Conservation (phyloP, 2,888 invertebrate species). For the Leptinotarsa haldemani region DNA sequence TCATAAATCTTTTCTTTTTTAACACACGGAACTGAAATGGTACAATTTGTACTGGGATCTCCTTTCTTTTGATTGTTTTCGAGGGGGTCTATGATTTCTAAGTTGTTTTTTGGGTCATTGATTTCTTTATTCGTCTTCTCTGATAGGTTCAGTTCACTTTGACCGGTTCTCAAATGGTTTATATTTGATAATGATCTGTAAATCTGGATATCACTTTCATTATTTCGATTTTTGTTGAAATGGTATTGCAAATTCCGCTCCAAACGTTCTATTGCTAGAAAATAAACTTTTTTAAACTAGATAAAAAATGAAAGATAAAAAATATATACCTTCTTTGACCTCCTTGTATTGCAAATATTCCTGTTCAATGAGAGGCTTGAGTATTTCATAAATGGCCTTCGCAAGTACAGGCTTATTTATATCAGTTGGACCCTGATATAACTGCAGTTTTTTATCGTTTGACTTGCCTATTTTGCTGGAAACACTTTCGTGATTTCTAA, state of each 20-base stretch:
- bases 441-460: background rate
- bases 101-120: slow-evolving; percentile 19
- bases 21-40: slow-evolving; percentile 23
- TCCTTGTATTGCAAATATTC: slow-evolving; percentile 48
- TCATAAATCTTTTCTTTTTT: slow-evolving; percentile 22
- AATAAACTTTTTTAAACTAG: slow-evolving; percentile 1
- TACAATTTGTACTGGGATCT: slow-evolving; percentile 17
- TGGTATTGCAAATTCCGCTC: slow-evolving; percentile 42
- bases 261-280: slow-evolving; percentile 48
- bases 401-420: slow-evolving; percentile 39
- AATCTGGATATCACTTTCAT: background rate
- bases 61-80: slow-evolving; percentile 20
- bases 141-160: slow-evolving; percentile 1
- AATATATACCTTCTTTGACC: slow-evolving; percentile 45
- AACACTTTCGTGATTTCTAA: background rate
- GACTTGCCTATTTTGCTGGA: background rate
- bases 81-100: slow-evolving; percentile 31
- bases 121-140: slow-evolving; percentile 2
- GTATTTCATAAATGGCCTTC: slow-evolving; percentile 37
- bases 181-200: slow-evolving; percentile 10
- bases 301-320: background rate
- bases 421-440: background rate
- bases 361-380: slow-evolving; percentile 48
- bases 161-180: slow-evolving; percentile 1
- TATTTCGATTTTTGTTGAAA: background rate